Conservation (phyloP, 2,113 vertebrate genomes). For the Ageneiosus marmoratus region DNA sequence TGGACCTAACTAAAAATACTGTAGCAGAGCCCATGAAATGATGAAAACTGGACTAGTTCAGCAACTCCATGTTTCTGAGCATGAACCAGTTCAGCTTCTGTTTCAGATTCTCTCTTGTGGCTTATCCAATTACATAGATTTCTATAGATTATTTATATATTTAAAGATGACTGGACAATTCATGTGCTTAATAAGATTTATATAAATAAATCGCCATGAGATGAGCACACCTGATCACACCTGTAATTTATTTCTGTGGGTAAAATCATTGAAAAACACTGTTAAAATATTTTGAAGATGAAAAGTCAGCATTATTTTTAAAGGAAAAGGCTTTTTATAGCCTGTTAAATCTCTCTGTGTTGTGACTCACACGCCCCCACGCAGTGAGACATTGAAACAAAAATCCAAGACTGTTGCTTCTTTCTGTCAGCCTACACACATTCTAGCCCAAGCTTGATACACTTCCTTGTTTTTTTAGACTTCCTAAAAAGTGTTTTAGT, state of each 20-base stretch:
- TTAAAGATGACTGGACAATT: neutral
- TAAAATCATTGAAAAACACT: neutral
- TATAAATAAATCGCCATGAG: neutral
- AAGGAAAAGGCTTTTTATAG: neutral
- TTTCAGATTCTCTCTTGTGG: neutral
- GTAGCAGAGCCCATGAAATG: neutral
- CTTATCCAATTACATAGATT: neutral
- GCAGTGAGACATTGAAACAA: neutral
- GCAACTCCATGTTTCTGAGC: neutral
- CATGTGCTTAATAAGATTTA: neutral
- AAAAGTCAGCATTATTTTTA: neutral
- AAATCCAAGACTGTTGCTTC: neutral
- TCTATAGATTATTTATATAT: neutral
- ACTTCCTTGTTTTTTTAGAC: conserved; percentile 7
- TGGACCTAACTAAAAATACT: neutral
- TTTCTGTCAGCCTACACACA: neutral
- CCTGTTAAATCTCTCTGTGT: neutral
- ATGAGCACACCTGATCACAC: neutral
- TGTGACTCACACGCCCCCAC: conserved; percentile 14
- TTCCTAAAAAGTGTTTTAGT: conserved; percentile 7
- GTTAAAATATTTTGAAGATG: neutral
- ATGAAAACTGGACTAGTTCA: neutral
- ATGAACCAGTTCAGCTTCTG: neutral
- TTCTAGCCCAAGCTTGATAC: neutral
- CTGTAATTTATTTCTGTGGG: neutral